phyloP scores from a whole-genome alignment of 2,113 vertebrate species.

The Grantiella picta region DNA sequence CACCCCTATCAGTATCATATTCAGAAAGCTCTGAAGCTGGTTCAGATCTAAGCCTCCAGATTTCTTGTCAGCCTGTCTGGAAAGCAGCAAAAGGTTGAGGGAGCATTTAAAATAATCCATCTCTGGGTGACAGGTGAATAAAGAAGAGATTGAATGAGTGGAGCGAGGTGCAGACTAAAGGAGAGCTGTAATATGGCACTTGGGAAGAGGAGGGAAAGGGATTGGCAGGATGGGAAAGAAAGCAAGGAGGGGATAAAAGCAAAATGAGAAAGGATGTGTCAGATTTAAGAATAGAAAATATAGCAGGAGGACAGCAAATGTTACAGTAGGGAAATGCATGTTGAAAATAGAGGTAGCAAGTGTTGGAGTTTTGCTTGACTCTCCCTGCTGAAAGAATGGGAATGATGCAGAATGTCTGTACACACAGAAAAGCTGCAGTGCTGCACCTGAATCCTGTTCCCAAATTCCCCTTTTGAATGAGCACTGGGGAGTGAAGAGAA shows the following conservation, averaged over 20 bases:
- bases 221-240: background rate
- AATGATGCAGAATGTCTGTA: background rate
- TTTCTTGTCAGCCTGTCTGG: slow-evolving; percentile 42
- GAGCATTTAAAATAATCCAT: slow-evolving; percentile 55
- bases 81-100: slow-evolving; percentile 26
- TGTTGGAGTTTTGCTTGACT: background rate
- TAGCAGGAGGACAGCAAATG: background rate
- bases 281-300: background rate
- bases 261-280: background rate
- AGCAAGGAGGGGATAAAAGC: background rate
- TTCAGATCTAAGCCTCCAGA: slow-evolving; percentile 27
- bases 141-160: slow-evolving; percentile 5
- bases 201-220: background rate
- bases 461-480: background rate
- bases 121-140: slow-evolving; percentile 36
- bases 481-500: background rate
- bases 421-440: background rate
- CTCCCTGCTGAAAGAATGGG: background rate
- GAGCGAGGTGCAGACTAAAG: background rate
- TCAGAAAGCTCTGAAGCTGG: slow-evolving; percentile 15
- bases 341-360: background rate
- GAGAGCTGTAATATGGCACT: background rate
- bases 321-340: background rate
- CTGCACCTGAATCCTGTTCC: background rate
- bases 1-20: background rate